These are phyloP conservation scores for Pyrgilauda ruficollis DNA, from an alignment of 2,113 vertebrate species.

Conservation along the genomic window DNA sequence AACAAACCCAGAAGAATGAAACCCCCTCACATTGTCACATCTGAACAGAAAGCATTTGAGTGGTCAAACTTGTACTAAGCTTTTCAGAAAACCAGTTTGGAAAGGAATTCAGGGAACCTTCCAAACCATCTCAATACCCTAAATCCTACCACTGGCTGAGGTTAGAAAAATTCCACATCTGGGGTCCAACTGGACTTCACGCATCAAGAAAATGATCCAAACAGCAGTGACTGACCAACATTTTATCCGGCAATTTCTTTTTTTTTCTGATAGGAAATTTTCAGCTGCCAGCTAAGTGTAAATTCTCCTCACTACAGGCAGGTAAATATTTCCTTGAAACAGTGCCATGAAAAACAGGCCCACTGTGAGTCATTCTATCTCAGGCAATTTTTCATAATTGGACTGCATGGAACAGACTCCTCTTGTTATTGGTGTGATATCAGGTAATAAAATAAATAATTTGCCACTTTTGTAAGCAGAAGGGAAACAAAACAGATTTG, in stretches of 20 bases:
- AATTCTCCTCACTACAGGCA: neutral
- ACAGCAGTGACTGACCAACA: neutral
- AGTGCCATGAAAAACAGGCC: neutral
- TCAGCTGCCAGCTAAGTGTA: neutral
- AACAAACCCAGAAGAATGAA: neutral
- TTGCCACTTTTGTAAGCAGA: conserved; percentile 44
- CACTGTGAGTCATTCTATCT: conserved; percentile 43
- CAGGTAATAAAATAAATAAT: conserved; percentile 63
- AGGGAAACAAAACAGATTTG: conserved; percentile 41
- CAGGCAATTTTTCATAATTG: conserved; percentile 62
- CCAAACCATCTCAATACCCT: neutral
- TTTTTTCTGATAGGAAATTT: neutral
- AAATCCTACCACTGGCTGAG: neutral
- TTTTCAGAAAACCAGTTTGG: neutral
- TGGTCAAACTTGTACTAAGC: neutral
- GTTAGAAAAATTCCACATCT: neutral
- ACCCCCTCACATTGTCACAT: neutral
- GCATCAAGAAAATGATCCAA: neutral
- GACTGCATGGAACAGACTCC: conserved; percentile 12
- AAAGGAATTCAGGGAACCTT: neutral
- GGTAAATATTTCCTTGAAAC: conserved; percentile 37
- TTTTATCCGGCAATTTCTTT: neutral
- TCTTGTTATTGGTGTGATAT: conserved; percentile 45
- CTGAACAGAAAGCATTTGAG: neutral
- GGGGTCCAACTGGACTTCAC: neutral